Percentiles rank a stretch among this genome's conserved stretches.
Conservation (phyloP, 2,113 vertebrate species). For the Hemicordylus capensis region DNA sequence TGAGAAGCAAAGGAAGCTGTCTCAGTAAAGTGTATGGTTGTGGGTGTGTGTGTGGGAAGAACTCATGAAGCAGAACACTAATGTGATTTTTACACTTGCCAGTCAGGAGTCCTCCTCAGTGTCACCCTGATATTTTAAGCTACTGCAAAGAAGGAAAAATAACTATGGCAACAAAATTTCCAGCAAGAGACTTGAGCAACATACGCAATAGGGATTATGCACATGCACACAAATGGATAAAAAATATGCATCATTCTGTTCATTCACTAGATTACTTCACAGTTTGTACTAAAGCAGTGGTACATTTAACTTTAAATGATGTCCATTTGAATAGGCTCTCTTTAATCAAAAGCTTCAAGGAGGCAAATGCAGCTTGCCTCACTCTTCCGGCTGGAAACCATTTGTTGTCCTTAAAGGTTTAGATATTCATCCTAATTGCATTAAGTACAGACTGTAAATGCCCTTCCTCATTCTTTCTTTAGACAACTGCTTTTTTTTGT, state of each 20-base stretch:
- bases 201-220: background rate
- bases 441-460: conserved; percentile 64
- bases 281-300: background rate
- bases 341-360: conserved; percentile 32
- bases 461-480: conserved; percentile 61
- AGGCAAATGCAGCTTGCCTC: conserved; percentile 28
- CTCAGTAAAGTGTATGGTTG: background rate
- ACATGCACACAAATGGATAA: conserved; percentile 1
- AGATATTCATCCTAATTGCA: conserved; percentile 71
- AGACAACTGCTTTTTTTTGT: conserved; percentile 65
- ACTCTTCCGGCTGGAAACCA: conserved; percentile 39
- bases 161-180: conserved; percentile 73
- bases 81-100: background rate
- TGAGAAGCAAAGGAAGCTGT: background rate
- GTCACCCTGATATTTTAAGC: conserved; percentile 58
- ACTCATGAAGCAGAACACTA: conserved; percentile 18
- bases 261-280: conserved; percentile 31
- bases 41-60: background rate
- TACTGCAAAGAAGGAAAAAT: conserved; percentile 52
- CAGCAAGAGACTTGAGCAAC: conserved; percentile 52
- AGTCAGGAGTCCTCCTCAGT: conserved; percentile 3
- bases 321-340: conserved; percentile 36
- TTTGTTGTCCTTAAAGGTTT: conserved; percentile 68
- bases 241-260: background rate
- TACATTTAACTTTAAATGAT: conserved; percentile 38